These are phyloP conservation scores for Eremobia ochroleuca DNA, from an alignment of 2,888 invertebrate species.

Conservation along the genomic window DNA sequence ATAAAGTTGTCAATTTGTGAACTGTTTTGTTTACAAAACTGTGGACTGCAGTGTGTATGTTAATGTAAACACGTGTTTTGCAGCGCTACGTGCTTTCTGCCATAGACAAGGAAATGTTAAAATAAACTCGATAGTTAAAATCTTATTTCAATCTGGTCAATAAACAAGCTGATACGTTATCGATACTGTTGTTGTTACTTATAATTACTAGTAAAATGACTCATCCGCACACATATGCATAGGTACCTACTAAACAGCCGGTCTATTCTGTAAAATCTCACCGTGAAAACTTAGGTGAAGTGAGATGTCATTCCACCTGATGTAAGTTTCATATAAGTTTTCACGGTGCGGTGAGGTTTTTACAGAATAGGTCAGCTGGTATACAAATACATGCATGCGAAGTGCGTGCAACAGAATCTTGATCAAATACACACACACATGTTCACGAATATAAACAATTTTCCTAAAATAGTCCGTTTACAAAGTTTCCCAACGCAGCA, in stretches of 20 bases:
- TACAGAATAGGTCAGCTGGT: background rate
- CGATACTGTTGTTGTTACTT: conserved; percentile 25
- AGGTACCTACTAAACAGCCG: background rate
- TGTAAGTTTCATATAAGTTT: too few relatives aligned
- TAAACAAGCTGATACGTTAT: conserved; percentile 22
- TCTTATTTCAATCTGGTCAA: conserved; percentile 2
- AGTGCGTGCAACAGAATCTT: conserved; percentile 6
- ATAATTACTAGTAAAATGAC: conserved; percentile 13
- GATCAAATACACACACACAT: conserved; percentile 13
- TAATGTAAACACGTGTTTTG: conserved; percentile 27
- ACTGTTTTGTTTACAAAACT: conserved; percentile 58
- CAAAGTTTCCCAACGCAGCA: conserved; percentile 49
- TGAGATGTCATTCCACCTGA: background rate
- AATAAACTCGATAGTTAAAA: conserved; percentile 10
- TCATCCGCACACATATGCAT: background rate
- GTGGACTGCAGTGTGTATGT: conserved; percentile 30
- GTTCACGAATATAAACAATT: conserved; percentile 31
- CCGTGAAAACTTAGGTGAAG: background rate
- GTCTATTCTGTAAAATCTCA: background rate
- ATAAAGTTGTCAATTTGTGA: conserved; percentile 57
- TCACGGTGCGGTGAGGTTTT: background rate
- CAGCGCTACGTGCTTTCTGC: conserved; percentile 11
- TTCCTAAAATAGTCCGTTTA: conserved; percentile 51
- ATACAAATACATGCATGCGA: background rate
- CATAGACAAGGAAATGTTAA: conserved; percentile 9